Percentiles rank a stretch among this genome's conserved stretches.
Evolutionary conservation across 2,888 invertebrate genomes (phyloP).

Genomic region (Leptinotarsa rubiginosa): DNA sequence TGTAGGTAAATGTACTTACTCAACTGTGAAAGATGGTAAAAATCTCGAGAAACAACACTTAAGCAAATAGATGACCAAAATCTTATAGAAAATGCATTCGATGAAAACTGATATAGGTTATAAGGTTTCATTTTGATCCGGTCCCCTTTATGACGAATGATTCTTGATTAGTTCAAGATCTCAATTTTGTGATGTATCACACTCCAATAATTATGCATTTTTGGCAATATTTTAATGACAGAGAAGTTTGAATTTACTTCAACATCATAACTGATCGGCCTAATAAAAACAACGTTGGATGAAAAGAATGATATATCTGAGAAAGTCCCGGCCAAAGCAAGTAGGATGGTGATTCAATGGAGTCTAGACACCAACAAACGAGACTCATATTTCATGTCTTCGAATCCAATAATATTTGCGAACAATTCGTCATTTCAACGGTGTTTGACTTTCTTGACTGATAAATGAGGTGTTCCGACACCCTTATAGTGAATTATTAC

Average conservation of each 20-base stretch:
- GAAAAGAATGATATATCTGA: constrained; percentile 9
- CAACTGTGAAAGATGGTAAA: no score
- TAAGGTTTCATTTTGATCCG: no score
- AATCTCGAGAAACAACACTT: no score
- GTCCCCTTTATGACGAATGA: no score
- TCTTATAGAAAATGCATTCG: no score
- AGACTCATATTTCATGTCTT: constrained; percentile 13
- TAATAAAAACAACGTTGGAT: neutral
- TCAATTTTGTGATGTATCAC: no score
- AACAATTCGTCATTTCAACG: constrained; percentile 24
- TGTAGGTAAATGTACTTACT: no score
- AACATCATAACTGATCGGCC: neutral
- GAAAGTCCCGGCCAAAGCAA: constrained; percentile 18
- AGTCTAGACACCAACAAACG: constrained; percentile 13
- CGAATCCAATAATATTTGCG: neutral
- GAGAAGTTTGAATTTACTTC: neutral
- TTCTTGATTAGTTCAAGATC: no score
- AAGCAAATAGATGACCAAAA: no score
- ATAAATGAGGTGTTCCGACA: constrained; percentile 21
- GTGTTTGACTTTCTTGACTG: constrained; percentile 17
- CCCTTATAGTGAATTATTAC: neutral
- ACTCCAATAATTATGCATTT: no score
- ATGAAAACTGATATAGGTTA: no score
- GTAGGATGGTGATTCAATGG: constrained; percentile 11
- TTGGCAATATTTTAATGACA: no score